Conservation (phyloP, 2,113 vertebrate species). For the Aegotheles bennettii region DNA sequence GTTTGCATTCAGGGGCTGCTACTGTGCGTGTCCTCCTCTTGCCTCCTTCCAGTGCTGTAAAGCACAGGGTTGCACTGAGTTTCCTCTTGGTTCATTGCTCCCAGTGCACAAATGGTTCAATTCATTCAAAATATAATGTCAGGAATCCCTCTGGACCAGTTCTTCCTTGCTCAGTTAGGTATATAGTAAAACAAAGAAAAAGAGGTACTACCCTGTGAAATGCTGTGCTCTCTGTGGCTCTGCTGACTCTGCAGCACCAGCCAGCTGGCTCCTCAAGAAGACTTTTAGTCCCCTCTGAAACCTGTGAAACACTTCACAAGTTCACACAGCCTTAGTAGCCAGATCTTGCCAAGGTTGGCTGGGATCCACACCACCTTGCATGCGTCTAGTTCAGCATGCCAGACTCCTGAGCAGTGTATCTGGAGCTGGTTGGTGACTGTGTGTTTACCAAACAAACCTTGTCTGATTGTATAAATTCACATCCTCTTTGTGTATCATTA, state of each 20-base stretch:
- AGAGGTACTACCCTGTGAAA: background rate
- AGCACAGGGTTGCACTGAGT: background rate
- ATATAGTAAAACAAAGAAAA: background rate
- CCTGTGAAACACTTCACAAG: constrained; percentile 44
- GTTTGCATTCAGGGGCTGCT: background rate
- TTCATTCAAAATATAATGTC: background rate
- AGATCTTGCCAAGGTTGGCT: constrained; percentile 28
- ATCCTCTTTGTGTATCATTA: background rate
- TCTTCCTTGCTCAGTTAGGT: background rate
- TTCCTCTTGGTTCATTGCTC: background rate
- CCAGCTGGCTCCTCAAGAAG: constrained; percentile 21
- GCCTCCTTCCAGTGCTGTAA: background rate
- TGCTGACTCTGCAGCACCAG: background rate
- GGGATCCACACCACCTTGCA: background rate
- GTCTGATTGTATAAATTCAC: background rate
- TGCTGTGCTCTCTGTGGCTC: background rate
- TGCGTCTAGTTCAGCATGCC: background rate
- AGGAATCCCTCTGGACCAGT: background rate
- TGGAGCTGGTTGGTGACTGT: background rate
- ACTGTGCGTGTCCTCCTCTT: background rate
- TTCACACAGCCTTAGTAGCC: constrained; percentile 27
- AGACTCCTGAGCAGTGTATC: background rate
- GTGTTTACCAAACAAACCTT: background rate
- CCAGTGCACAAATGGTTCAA: background rate
- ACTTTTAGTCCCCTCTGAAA: constrained; percentile 17